phyloP scores from a whole-genome alignment of 2,113 vertebrate genomes.

The Cyrtonyx montezumae region DNA sequence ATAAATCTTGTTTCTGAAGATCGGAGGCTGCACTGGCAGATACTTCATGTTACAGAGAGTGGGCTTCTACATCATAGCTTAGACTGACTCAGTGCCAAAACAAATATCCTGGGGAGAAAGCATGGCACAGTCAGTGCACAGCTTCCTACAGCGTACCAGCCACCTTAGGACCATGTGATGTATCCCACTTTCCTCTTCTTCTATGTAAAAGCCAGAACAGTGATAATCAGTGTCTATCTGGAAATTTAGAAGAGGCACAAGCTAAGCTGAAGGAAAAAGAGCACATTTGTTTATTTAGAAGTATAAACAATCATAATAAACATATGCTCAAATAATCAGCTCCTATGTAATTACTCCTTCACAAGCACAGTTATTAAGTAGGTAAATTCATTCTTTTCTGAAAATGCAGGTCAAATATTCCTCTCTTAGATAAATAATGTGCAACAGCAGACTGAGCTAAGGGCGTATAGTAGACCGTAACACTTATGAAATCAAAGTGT shows the following conservation, averaged over 20 bases:
- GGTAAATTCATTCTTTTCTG: slow-evolving; percentile 15
- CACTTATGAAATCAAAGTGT: slow-evolving; percentile 48
- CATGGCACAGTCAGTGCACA: background rate
- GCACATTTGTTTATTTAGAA: slow-evolving; percentile 36
- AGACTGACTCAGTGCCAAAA: background rate
- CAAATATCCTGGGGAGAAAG: background rate
- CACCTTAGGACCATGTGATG: accelerated
- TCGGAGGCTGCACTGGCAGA: background rate
- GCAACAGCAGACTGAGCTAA: background rate
- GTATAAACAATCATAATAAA: slow-evolving; percentile 30
- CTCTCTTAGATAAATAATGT: slow-evolving; percentile 23
- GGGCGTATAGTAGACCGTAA: slow-evolving; percentile 1
- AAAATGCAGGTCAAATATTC: slow-evolving; percentile 38
- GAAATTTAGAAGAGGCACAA: background rate
- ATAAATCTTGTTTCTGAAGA: background rate
- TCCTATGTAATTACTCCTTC: slow-evolving; percentile 17
- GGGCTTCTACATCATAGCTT: background rate
- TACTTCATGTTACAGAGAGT: background rate
- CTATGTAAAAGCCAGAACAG: background rate
- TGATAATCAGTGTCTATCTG: background rate
- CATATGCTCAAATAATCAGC: slow-evolving; percentile 10
- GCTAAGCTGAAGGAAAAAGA: background rate
- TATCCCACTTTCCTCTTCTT: background rate
- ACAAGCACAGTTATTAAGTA: slow-evolving; percentile 27
- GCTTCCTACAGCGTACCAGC: background rate